phyloP scores from a whole-genome alignment of 2,888 invertebrate species.

The Drosophila histrio region DNA sequence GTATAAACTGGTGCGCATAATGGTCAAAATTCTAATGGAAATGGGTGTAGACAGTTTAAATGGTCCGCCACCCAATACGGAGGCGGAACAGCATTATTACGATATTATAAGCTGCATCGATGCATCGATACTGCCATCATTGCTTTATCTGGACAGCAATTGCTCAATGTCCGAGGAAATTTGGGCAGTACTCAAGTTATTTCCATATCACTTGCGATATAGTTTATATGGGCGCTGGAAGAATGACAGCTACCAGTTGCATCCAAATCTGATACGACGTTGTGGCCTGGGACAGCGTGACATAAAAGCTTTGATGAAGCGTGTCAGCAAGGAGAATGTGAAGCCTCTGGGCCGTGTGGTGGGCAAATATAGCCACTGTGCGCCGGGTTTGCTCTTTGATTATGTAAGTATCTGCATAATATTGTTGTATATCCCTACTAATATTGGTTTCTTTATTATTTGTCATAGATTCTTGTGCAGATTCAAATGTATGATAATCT shows the following conservation, averaged over 20 bases:
- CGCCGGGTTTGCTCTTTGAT: conserved; percentile 97
- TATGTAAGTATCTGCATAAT: conserved; percentile 87
- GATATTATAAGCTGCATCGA: conserved; percentile 94
- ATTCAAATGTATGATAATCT: conserved; percentile 97
- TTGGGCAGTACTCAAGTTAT: conserved; percentile 94
- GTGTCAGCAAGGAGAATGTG: conserved; percentile 98
- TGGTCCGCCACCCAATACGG: conserved; percentile 77
- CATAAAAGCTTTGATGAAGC: conserved; percentile 98
- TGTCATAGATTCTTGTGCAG: conserved; percentile 88
- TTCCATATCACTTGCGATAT: conserved; percentile 92
- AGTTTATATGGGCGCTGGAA: conserved; percentile 98
- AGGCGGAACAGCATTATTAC: conserved; percentile 88
- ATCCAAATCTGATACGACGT: conserved; percentile 93
- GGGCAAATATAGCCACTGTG: conserved; percentile 98
- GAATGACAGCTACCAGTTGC: conserved; percentile 92
- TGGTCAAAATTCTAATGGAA: conserved; percentile 83
- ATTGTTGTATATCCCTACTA: accelerated
- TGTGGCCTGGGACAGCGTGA: conserved; percentile 94
- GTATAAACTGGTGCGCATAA: conserved; percentile 90
- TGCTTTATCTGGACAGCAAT: conserved; percentile 96
- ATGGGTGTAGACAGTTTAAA: conserved; percentile 83
- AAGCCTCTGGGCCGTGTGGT: conserved; percentile 98
- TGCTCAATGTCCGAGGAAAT: conserved; percentile 98
- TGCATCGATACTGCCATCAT: conserved; percentile 93
- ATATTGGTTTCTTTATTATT: neutral